These are phyloP conservation scores for Myocastor coypus DNA, from an alignment of 2,113 vertebrate species.

Conservation along the genomic window DNA sequence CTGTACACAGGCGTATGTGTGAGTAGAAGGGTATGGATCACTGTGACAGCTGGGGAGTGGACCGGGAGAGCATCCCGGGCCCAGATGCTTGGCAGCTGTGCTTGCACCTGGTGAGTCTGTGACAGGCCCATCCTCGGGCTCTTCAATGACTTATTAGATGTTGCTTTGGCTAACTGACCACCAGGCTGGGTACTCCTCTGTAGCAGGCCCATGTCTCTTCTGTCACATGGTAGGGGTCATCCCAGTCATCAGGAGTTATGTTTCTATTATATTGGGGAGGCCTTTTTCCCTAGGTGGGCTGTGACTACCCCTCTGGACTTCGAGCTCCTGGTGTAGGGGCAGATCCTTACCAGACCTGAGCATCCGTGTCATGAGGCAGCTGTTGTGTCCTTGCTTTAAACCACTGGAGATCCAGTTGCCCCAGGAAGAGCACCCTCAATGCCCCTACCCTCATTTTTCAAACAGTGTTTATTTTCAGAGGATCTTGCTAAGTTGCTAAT, in stretches of 20 bases:
- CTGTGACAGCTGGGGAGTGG: neutral
- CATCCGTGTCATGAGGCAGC: neutral
- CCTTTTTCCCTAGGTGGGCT: neutral
- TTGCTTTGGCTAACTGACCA: neutral
- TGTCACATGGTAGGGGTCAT: neutral
- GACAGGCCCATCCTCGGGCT: neutral
- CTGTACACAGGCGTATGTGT: rapidly evolving
- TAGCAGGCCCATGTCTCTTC: neutral
- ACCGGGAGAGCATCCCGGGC: neutral
- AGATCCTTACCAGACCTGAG: neutral
- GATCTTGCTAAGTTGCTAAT: neutral
- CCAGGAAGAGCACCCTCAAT: neutral
- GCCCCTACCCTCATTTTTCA: too few relatives aligned
- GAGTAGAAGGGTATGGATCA: neutral
- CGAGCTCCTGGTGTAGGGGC: neutral
- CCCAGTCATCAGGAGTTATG: neutral
- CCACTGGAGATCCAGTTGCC: neutral
- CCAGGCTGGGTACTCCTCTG: neutral
- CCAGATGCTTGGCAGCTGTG: neutral
- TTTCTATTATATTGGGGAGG: neutral
- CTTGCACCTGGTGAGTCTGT: neutral
- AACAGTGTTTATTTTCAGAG: neutral
- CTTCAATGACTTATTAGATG: neutral
- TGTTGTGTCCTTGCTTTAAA: neutral
- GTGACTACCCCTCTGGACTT: neutral